phyloP scores from a whole-genome alignment of 2,113 vertebrate genomes.

The Prochilodus magdalenae region DNA sequence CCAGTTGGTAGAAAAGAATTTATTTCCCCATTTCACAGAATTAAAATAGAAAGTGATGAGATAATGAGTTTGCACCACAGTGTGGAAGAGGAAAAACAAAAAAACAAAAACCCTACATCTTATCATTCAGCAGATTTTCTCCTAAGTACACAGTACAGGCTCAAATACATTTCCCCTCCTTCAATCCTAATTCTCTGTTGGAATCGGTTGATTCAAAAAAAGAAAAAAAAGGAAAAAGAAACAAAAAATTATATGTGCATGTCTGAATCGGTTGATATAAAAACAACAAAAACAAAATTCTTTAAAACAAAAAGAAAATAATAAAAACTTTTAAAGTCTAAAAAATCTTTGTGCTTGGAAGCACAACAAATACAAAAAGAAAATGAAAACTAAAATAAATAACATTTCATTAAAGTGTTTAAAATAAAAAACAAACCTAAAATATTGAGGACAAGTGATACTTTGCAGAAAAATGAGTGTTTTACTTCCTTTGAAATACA shows the following conservation, averaged over 20 bases:
- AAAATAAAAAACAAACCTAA: neutral
- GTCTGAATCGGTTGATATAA: conserved; percentile 25
- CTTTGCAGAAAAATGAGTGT: conserved; percentile 36
- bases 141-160: conserved; percentile 52
- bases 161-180: conserved; percentile 51
- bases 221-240: conserved; percentile 19
- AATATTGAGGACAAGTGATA: neutral
- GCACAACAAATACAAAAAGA: conserved; percentile 49
- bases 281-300: conserved; percentile 50
- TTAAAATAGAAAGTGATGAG: conserved; percentile 52
- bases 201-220: conserved; percentile 21
- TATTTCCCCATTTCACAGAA: conserved; percentile 55
- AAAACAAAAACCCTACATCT: neutral
- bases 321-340: conserved; percentile 56
- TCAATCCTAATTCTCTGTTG: conserved; percentile 21
- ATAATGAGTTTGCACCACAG: conserved; percentile 43
- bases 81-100: conserved; percentile 20
- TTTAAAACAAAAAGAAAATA: conserved; percentile 59
- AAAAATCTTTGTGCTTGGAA: conserved; percentile 51
- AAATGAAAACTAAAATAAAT: conserved; percentile 36
- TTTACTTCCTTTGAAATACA: conserved; percentile 17
- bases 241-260: conserved; percentile 9
- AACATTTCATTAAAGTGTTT: neutral
- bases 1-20: conserved; percentile 52
- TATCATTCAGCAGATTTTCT: conserved; percentile 52